Base-by-base conservation (phyloP, 2,113 vertebrate species). In the Sisor rabdophorus region DNA sequence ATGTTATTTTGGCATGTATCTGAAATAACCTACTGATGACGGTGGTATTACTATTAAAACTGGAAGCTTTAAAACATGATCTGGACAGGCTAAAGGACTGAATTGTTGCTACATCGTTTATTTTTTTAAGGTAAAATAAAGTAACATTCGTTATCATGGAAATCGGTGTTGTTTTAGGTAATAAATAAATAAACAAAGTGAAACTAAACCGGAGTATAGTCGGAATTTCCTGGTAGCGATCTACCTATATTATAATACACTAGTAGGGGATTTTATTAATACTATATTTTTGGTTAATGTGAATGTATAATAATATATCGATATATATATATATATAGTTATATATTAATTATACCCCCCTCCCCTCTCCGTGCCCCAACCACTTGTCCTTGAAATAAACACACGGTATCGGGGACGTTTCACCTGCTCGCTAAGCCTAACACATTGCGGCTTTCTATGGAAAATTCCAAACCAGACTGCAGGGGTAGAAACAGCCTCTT, bases 371-470 rank as follows among this genome's bases (percentile, higher is more conserved):
- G 36, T 3, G 4, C 58, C 24, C 1, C 20, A 26, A 44, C 15
- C 44, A 84, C 78, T 84, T 79, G 82, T 79, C 79, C 70, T 55
- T 15, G n/a, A 13, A 19, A 52, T 19, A 52, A 0, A 24, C 1
- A 36, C 36, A 0, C 36, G 1, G 40, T 3, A 19, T 20, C 64
- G 30, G 75, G 52, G 80, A 84, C 83, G 85, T 86, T 88, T 88
- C 84, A 87, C 87, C 85, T 86, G 86, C 82, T 86, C 80, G 80
- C 60, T 87, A 78, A 85, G 81, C 86, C 86, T 84, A 65, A 79
- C 73, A 78, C 80, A 24, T 13, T 80, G 59, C 58, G 72, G 79
- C 61, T 82, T 60, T 80, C 75, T 28, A 15, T 30, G 77, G 77
- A 52, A 17, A 6, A 64, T 7, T 56, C 77, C 69, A 78, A 47